Conservation (phyloP, 1,140 invertebrate species). For the Magallana angulata region DNA sequence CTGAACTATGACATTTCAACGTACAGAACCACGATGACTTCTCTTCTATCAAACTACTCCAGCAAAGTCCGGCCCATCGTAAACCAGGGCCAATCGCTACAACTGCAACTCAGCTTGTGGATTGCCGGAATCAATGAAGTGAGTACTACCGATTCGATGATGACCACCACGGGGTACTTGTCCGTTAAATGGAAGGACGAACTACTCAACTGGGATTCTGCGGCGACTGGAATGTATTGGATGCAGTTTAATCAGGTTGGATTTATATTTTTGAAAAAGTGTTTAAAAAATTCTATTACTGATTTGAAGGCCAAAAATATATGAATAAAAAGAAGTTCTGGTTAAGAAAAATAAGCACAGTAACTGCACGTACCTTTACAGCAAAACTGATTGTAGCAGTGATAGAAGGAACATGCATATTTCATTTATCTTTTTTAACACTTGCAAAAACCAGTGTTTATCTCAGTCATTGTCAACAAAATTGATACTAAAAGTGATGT, state of each 20-base stretch:
- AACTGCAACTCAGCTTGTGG: not conserved
- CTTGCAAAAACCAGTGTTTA: too few species aligned
- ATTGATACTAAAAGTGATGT: too few species aligned
- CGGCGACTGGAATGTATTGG: not conserved
- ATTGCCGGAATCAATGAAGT: not conserved
- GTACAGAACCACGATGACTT: not conserved
- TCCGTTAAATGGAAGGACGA: slow-evolving; percentile 1
- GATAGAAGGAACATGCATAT: too few species aligned
- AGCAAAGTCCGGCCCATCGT: not conserved
- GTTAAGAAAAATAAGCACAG: too few species aligned
- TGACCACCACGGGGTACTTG: not conserved
- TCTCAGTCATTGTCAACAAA: too few species aligned
- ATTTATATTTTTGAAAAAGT: not conserved
- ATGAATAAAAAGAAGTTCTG: too few species aligned
- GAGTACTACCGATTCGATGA: not conserved
- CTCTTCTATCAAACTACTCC: not conserved
- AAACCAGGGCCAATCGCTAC: not conserved
- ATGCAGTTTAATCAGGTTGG: not conserved
- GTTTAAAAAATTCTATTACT: not conserved
- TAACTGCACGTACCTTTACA: too few species aligned
- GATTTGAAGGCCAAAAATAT: not conserved
- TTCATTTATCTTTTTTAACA: too few species aligned
- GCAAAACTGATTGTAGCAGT: too few species aligned
- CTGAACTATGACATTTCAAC: too few species aligned
- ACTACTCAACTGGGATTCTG: not conserved